These are phyloP conservation scores for Phaethornis superciliosus DNA, from an alignment of 2,113 vertebrate species.

Conservation along the genomic window DNA sequence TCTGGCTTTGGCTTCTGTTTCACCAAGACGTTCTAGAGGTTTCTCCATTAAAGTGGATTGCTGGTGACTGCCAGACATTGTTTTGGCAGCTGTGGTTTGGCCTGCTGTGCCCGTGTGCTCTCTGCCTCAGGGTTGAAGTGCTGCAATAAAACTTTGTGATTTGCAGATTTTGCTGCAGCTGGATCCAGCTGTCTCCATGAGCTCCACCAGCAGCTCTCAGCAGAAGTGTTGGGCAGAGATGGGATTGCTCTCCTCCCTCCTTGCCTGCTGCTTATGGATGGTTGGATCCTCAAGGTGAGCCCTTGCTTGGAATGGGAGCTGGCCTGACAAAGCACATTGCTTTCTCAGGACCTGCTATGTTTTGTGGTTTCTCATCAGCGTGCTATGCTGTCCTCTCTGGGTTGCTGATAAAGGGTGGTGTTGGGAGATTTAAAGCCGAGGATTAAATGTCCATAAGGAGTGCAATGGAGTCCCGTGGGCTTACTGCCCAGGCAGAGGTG, in stretches of 20 bases:
- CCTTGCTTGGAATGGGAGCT: not conserved
- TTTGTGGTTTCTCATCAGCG: conserved; percentile 10
- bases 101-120: not conserved
- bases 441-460: not conserved
- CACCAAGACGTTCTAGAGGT: not conserved
- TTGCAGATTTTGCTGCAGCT: not conserved
- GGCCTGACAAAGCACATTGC: not conserved
- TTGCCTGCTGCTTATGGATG: not conserved
- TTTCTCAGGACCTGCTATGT: not conserved
- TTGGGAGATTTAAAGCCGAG: not conserved
- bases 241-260: not conserved
- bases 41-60: not conserved
- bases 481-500: not conserved
- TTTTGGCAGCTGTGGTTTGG: not conserved
- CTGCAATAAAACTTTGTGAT: not conserved
- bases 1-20: not conserved
- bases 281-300: not conserved
- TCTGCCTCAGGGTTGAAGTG: accelerated
- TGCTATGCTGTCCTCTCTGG: not conserved
- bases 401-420: not conserved
- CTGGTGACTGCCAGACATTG: not conserved
- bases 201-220: not conserved
- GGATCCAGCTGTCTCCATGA: not conserved
- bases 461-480: not conserved
- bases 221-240: not conserved